Base-by-base conservation (phyloP, 2,113 vertebrate genomes). In the Anser cygnoides region DNA sequence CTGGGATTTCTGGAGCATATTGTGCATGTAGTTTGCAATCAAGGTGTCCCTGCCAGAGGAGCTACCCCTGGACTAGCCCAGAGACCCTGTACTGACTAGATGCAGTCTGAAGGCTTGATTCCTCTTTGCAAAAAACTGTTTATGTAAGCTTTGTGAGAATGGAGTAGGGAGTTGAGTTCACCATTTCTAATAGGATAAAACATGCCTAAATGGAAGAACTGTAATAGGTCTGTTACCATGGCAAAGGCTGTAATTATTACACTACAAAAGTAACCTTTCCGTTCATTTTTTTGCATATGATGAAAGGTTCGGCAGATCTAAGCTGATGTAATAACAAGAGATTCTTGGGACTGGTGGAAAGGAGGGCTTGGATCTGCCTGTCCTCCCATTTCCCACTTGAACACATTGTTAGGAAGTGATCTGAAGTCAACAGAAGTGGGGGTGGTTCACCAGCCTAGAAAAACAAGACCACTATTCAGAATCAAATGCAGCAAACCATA, bases 231-330 rank as follows among this genome's bases (percentile, higher is more conserved):
- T 91, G 84, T 84, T 92, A 61, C 75, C 77, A 41, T 82, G 52
- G 58, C 49, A 92, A 93, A 81, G 65, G 21, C 25, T 86, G 3
- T 89, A 43, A 68, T 80, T 72, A 44, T 61, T 81, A 68, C 52
- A 58, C 58, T 78, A 65, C 44, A 61, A 28, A 78, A 54, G n/a
- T 84, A 95, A 92, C 66, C 52, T 84, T 94, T 84, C 52, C 1
- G 0, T 84, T 92, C 23, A 31, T 63, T 94, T 89, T 91, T 72
- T 91, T 75, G 54, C 8, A 50, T 57, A 9, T n/a, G 16, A 73
- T 61, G 33, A 93, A 90, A 84, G 29, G n/a, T 77, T 78, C 95
- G 82, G n/a, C 93, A 91, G 33, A 50, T 52, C 14, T 50, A 58
- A 82, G n/a, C 29, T 37, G 54, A 37, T 76, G 25, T 28, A 89